Percentiles rank a stretch among this genome's conserved stretches.
Conservation (phyloP, 2,888 invertebrate species). For the Trachelus troglodyta region DNA sequence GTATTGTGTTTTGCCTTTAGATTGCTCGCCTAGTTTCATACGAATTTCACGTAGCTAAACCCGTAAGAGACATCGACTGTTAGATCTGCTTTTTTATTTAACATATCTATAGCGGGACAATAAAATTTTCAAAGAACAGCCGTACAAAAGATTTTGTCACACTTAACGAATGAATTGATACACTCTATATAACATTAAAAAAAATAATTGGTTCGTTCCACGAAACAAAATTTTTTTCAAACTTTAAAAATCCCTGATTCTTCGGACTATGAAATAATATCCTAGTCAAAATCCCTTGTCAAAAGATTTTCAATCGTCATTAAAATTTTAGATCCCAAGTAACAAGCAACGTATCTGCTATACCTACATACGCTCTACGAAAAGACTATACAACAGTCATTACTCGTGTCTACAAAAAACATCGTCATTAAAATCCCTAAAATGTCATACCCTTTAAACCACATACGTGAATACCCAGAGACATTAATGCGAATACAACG, state of each 20-base stretch:
- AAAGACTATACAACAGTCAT: background rate
- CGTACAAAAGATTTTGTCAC: background rate
- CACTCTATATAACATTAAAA: background rate
- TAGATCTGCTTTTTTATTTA: background rate
- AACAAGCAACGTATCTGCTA: background rate
- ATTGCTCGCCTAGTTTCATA: background rate
- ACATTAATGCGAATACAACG: background rate
- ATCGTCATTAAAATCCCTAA: background rate
- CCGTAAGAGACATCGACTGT: background rate
- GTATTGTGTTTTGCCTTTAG: background rate
- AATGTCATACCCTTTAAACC: background rate
- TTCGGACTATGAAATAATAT: background rate
- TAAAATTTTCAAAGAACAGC: background rate
- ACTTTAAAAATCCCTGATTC: background rate
- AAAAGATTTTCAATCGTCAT: background rate
- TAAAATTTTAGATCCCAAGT: background rate
- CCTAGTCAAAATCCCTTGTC: background rate
- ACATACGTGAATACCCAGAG: background rate
- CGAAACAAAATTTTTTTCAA: background rate
- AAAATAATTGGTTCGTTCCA: background rate
- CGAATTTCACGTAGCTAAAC: background rate
- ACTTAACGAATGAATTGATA: background rate
- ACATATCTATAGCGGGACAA: background rate
- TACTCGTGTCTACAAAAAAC: background rate
- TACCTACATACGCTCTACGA: background rate